Base-by-base conservation (phyloP, 1,140 invertebrate genomes). In the Pseudomyrmex flavicornis region DNA sequence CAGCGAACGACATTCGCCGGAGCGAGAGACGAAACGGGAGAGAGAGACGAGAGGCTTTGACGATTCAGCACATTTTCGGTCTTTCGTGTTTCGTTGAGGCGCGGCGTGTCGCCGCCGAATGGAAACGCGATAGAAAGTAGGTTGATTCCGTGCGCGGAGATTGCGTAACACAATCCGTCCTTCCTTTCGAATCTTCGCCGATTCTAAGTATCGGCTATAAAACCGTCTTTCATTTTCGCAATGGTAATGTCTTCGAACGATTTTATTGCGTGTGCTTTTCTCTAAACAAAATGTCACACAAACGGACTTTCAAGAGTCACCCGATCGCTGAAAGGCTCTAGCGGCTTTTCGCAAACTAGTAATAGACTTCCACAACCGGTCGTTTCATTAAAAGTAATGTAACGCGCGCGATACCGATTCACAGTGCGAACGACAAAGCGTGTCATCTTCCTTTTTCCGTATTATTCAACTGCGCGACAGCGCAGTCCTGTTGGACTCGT, bases 1-100 rank as follows among this genome's bases (percentile, higher is more conserved):
- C 26, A 68, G 76, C 17, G 48, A 66, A 77, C 44, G 63, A 74
- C 15, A 62, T 68, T 83, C 74, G 59, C 62, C 35, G 35, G 35
- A 54, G 46, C 69, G 52, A 5, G 54, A 59, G 44, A 44, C 76
- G 66, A 80, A 59, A 70, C 10, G 52, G 46, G 35, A 35, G 35
- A 35, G 35, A 35, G 35, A 35, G 5, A 35, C 4, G 56, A 17
- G 17, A 17, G 20, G 3, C 56, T 72, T 72, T 8, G 76, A 72
- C 66, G 76, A 80, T 80, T 80, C 76, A 80, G 76, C 66, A 82
- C 72, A 82, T 82, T 73, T 75, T 74, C 80, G 70, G 72, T 82
- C 80, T 63, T 75, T 56, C 80, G 59, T 75, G 80, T 76, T 82
- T 73, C 80, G 48, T 26, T 44, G 61, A 76, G 70, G 9, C 9